Conservation (phyloP, 2,113 vertebrate genomes). For the Chaetodon trifascialis region DNA sequence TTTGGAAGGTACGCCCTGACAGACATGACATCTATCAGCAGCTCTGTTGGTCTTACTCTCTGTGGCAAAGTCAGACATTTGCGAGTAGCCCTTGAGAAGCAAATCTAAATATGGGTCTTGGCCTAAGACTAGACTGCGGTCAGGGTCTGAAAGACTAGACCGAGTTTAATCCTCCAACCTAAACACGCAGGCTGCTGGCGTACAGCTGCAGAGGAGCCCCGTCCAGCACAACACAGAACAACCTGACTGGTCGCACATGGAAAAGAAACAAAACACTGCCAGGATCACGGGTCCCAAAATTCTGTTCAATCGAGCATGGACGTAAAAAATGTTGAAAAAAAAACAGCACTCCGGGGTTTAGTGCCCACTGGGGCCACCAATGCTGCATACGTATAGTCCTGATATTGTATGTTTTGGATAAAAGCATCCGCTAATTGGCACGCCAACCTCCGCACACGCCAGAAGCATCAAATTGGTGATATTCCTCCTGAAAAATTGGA, state of each 20-base stretch:
- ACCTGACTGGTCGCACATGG: conserved; percentile 32
- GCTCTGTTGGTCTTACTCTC: background rate
- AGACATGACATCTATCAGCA: conserved; percentile 13
- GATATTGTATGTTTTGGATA: conserved; percentile 19
- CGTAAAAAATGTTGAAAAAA: conserved; percentile 27
- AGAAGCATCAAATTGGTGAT: background rate
- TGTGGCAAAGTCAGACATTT: background rate
- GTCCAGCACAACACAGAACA: conserved; percentile 21
- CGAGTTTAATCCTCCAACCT: conserved; percentile 60
- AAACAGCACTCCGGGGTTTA: conserved; percentile 22
- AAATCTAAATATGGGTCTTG: conserved; percentile 60
- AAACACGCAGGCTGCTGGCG: conserved; percentile 46
- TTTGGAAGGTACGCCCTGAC: background rate
- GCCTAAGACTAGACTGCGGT: conserved; percentile 52
- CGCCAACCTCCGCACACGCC: background rate
- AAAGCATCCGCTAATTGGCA: background rate
- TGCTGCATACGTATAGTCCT: background rate
- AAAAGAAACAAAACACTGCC: conserved; percentile 43
- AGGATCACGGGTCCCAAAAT: conserved; percentile 17
- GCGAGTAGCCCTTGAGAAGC: conserved; percentile 21
- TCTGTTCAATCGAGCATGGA: conserved; percentile 17
- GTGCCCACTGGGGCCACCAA: conserved; percentile 10
- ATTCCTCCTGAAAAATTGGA: background rate
- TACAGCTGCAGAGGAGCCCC: conserved; percentile 8
- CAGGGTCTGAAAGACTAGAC: conserved; percentile 58